Conservation (phyloP, 2,797 vertebrate species). For the Bryconaethiops microstoma region DNA sequence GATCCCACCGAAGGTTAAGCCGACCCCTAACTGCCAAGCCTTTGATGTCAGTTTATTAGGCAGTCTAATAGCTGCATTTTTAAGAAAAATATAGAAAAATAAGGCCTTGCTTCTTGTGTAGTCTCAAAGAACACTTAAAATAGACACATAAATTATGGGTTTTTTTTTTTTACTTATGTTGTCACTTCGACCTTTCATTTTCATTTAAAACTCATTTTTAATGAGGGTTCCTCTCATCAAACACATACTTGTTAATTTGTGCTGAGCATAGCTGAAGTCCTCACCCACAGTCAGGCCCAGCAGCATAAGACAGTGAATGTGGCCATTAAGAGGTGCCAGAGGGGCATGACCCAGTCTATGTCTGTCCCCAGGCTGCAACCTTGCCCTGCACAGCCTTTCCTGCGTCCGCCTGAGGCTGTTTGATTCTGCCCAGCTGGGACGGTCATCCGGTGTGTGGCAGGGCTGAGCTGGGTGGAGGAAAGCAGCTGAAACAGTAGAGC, state of each 20-base stretch:
- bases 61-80: too few relatives aligned
- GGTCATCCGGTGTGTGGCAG: slow-evolving; percentile 71
- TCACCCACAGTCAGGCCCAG: slow-evolving; percentile 27
- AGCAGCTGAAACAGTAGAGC: slow-evolving; percentile 42
- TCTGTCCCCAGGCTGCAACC: slow-evolving; percentile 53
- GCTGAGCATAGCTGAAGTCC: slow-evolving; percentile 11
- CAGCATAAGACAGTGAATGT: slow-evolving; percentile 49
- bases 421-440: slow-evolving; percentile 74
- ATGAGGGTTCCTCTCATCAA: slow-evolving; percentile 15
- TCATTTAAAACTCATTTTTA: slow-evolving; percentile 8
- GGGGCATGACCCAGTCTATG: slow-evolving; percentile 60
- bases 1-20: too few relatives aligned
- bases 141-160: neutral
- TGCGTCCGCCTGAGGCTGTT: slow-evolving; percentile 68
- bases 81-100: too few relatives aligned
- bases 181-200: neutral
- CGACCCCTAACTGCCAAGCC: too few relatives aligned
- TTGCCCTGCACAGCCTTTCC: slow-evolving; percentile 59
- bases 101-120: neutral
- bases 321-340: slow-evolving; percentile 56
- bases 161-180: neutral
- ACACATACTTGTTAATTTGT: slow-evolving; percentile 10
- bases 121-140: slow-evolving; percentile 1
- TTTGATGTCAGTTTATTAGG: too few relatives aligned
- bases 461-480: slow-evolving; percentile 62